Evolutionary conservation across 2,797 vertebrate species (phyloP).

Genomic region (Gobionotothen gibberifrons): DNA sequence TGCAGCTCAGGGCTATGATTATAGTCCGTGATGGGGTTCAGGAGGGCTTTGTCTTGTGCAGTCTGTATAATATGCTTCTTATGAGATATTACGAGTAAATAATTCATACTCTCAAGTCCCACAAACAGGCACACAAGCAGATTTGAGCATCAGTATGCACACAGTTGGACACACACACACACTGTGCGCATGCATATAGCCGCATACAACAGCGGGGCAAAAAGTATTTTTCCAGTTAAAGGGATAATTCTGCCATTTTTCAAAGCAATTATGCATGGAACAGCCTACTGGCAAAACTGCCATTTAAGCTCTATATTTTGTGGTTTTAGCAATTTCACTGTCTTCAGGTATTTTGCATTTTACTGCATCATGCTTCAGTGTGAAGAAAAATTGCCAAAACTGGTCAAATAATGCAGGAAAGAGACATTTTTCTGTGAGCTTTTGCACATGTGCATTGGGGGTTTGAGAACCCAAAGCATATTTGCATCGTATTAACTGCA

Average conservation of each 20-base stretch:
- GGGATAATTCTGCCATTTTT: conserved; percentile 59
- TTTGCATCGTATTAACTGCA: conserved; percentile 47
- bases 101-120: conserved; percentile 67
- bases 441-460: conserved; percentile 1
- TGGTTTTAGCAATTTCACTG: conserved; percentile 33
- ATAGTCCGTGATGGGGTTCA: conserved; percentile 63
- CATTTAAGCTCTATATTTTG: conserved; percentile 51
- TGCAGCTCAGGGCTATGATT: conserved; percentile 62
- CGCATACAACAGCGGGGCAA: background rate
- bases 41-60: conserved; percentile 69
- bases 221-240: conserved; percentile 65
- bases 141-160: conserved; percentile 46
- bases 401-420: conserved; percentile 19
- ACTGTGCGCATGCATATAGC: background rate
- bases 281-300: conserved; percentile 47
- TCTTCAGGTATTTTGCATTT: conserved; percentile 44
- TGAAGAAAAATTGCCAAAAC: background rate
- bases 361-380: conserved; percentile 15
- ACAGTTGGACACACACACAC: conserved; percentile 1
- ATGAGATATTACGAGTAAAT: conserved; percentile 77
- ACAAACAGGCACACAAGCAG: conserved; percentile 57
- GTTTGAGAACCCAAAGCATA: conserved; percentile 27
- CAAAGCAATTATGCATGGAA: conserved; percentile 55
- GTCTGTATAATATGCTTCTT: conserved; percentile 70
- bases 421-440: background rate